Evolutionary conservation across 2,113 vertebrate species (phyloP), one percentile per base, ranked within the genome.

Genomic region (Spea bombifrons): DNA sequence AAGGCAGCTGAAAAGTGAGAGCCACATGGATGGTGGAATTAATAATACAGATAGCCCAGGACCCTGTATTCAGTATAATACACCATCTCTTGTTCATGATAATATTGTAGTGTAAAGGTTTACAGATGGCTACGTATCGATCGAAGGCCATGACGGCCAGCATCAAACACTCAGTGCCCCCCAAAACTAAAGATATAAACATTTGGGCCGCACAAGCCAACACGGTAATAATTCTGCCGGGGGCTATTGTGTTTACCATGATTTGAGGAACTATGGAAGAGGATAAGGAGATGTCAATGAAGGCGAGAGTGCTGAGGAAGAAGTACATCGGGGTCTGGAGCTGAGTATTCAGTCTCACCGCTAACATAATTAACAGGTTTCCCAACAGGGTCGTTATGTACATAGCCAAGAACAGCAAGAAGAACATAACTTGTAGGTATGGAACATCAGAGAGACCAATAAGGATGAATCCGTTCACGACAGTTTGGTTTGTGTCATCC

Each of bases 271-370:
- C 83, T 0, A 83, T 89, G 69, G 85, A 61, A 0, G 84, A 81
- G 8, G 85, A 84, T 45, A 86, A 87, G 78, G 85, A 87, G 13
- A 89, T 85, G 50, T 90, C 88, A 71, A 89, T 43, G 55, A 87
- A 84, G 17, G 88, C 87, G 52, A 89, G 84, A 8, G 85, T 90
- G 44, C 82, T 83, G 43, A 90, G 49, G 4, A 90, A 84, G 47
- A 86, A 85, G 66, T 88, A 90, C 87, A 90, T 90, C 10, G 85
- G 88, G 2, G 80, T 86, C 4, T 89, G 88, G 52, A 89, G 75
- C 1, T 44, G 16, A 8, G 76, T 1, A 5, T 87, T 82, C 3
- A 53, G 79, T 49, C 78, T 48, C 61, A 88, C 85, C 2, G 85
- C 6, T 5, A 48, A 50, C 30, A 88, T 81, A 30, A 89, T 85